Base-by-base conservation (phyloP, 2,797 vertebrate genomes). In the Lithobates pipiens region DNA sequence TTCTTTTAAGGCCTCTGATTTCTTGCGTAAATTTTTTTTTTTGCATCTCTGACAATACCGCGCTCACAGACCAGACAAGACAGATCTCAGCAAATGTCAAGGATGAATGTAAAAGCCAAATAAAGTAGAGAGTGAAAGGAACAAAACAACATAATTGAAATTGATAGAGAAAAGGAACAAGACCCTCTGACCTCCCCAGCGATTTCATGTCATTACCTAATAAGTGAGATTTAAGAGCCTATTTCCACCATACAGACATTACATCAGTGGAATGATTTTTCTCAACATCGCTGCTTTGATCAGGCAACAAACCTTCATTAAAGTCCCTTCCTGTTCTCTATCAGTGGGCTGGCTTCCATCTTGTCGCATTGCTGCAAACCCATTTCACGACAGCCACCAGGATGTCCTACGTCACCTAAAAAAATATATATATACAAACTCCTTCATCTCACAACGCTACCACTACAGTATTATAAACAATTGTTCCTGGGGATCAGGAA, bases 171-270 rank as follows among this genome's bases (percentile, higher is more conserved):
- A 83, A 83, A 78, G 36, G 23, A 61, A 83, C 65, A 46, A 74
- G 36, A 82, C 13, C 77, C 25, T 50, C 27, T 39, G 79, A 75
- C 50, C 42, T 87, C 80, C 80, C 57, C 44, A n/a, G 80, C 18
- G 69, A 46, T 75, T 69, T 78, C 69, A 57, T 87, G 85, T 87
- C 85, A 87, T 87, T 87, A 87, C 85, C 85, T 87, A 87, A 87
- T 87, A 87, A 87, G 18, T 83, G 50, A 83, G 85, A 87, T 87
- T 87, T 87, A 87, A 67, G 85, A 87, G 85, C 36, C 21, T 16
- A 63, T 50, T 76, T 79, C 76, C 36, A 79, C 75, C 42, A 79
- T 70, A 70, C 85, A 87, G 85, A 87, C 85, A 69, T 87, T 87
- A 83, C 85, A 86, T 87, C 85, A 83, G 69, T 46, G 57, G 70